These are phyloP conservation scores for Buceros bicornis DNA, from an alignment of 2,797 vertebrate genomes.

Conservation along the genomic window DNA sequence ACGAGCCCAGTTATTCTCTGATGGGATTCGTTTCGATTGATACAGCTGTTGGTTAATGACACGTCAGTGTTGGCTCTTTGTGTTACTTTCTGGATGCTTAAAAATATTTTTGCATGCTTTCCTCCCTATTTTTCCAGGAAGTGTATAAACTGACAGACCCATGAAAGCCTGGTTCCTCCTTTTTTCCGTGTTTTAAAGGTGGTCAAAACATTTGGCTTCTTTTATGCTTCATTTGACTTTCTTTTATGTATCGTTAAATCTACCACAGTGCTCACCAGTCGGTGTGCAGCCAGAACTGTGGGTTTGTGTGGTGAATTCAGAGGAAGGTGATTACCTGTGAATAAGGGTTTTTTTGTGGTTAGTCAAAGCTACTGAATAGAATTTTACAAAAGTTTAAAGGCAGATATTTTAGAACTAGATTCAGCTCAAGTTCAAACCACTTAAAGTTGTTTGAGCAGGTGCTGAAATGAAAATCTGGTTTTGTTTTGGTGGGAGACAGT, in stretches of 20 bases:
- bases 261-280: neutral
- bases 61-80: neutral
- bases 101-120: neutral
- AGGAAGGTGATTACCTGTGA: neutral
- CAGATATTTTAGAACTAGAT: neutral
- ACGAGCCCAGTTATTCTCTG: neutral
- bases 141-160: neutral
- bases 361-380: neutral
- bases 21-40: neutral
- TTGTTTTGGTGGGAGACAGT: conserved; percentile 14
- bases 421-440: neutral
- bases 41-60: neutral
- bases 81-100: neutral
- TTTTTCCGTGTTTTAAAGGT: neutral
- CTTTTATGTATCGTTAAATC: neutral
- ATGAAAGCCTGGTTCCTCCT: neutral
- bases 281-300: rapidly evolving
- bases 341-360: neutral
- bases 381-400: neutral
- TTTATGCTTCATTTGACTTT: neutral
- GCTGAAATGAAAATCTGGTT: conserved; percentile 49
- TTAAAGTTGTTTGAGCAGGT: conserved; percentile 25
- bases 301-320: neutral
- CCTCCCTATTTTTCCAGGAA: neutral
- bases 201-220: neutral